A percentile compares a stretch with the other conserved stretches of the same genome.
Conservation (phyloP, 2,797 vertebrate species). For the Propithecus perrieri region DNA sequence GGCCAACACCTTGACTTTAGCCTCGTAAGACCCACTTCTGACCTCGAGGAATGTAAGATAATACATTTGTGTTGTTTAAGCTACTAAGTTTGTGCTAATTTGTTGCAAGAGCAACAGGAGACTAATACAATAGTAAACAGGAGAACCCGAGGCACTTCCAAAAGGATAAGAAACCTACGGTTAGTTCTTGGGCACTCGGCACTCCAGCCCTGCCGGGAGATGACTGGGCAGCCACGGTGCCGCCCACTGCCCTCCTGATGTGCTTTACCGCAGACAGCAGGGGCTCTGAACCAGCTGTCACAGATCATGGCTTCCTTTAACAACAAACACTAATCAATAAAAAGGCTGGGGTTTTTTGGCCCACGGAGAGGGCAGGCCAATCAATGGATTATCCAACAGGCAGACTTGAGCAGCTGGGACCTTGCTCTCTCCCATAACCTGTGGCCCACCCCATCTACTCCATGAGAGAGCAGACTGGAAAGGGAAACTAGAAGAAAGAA, state of each 20-base stretch:
- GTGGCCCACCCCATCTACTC: neutral
- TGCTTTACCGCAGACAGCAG: neutral
- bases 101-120: neutral
- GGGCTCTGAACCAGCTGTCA: neutral
- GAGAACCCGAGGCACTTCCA: neutral
- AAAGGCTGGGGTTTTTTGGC: neutral
- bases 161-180: neutral
- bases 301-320: neutral
- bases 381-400: neutral
- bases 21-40: neutral
- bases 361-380: neutral
- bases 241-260: too few relatives aligned
- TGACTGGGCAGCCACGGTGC: neutral
- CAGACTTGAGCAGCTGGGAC: neutral
- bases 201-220: neutral
- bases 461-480: conserved; percentile 24
- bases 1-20: neutral
- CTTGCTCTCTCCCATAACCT: neutral
- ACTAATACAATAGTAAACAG: neutral
- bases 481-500: conserved; percentile 4
- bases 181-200: neutral
- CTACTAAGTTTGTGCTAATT: neutral
- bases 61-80: neutral
- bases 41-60: neutral
- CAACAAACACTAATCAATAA: neutral